Evolutionary conservation across 1,140 invertebrate genomes (phyloP).

Genomic region (Orchestia grillus): DNA sequence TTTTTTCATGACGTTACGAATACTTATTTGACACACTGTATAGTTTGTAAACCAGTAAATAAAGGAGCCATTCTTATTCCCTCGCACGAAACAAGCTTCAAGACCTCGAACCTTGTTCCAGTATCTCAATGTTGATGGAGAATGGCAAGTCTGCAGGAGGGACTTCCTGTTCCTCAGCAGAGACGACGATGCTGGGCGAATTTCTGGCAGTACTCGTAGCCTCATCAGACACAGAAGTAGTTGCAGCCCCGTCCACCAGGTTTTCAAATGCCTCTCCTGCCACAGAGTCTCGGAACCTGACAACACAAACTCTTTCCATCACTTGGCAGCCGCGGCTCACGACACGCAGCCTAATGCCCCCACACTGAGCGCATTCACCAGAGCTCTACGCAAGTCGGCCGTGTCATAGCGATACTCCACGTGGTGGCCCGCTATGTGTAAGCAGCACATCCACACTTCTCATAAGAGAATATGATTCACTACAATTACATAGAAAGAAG

Average conservation of each 20-base stretch:
- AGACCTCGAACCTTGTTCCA: constrained; percentile 47
- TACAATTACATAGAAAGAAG: background rate
- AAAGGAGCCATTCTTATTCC: background rate
- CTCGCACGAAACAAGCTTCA: background rate
- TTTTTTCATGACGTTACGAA: too few relatives aligned
- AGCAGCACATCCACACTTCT: background rate
- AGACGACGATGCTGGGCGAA: constrained; percentile 59
- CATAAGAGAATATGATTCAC: background rate
- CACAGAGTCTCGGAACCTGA: constrained; percentile 63
- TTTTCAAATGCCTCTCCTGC: constrained; percentile 58
- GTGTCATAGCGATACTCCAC: background rate
- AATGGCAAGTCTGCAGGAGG: constrained; percentile 62
- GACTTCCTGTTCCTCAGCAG: constrained; percentile 53
- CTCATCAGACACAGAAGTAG: background rate
- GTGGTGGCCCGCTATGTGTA: background rate
- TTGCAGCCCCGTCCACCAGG: constrained; percentile 53
- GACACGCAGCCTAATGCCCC: background rate
- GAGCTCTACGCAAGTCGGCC: background rate
- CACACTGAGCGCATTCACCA: background rate
- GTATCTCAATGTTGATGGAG: constrained; percentile 64
- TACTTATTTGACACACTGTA: too few relatives aligned
- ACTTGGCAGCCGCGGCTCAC: background rate
- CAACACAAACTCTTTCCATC: background rate
- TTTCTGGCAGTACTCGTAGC: background rate
- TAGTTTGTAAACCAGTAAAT: background rate